Conservation (phyloP, 2,797 vertebrate genomes). For the Semotilus atromaculatus region DNA sequence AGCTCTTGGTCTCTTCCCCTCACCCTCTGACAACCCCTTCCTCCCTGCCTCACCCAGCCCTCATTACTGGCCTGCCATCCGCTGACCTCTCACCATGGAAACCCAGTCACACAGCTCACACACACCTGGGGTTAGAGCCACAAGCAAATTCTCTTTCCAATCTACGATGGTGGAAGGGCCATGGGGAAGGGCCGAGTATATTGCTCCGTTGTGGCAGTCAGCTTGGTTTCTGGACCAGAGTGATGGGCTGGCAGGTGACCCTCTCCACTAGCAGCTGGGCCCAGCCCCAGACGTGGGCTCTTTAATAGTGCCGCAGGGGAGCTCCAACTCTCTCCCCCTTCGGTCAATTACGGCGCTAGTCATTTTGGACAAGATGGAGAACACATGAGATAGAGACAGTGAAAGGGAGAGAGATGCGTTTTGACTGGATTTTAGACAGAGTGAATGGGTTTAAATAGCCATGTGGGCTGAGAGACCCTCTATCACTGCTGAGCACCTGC, state of each 20-base stretch:
- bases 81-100: constrained; percentile 37
- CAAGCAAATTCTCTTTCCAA: constrained; percentile 10
- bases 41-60: constrained; percentile 46
- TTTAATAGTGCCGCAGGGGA: constrained; percentile 72
- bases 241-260: constrained; percentile 72
- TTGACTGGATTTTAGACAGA: constrained; percentile 29
- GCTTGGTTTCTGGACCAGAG: constrained; percentile 56
- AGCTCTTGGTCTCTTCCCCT: constrained; percentile 55
- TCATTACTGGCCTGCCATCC: constrained; percentile 56
- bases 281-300: constrained; percentile 51
- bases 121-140: constrained; percentile 26
- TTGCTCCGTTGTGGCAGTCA: constrained; percentile 31
- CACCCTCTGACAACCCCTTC: constrained; percentile 32
- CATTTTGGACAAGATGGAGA: constrained; percentile 27
- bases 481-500: constrained; percentile 35
- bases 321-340: constrained; percentile 56
- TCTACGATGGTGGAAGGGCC: not conserved
- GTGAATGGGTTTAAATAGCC: constrained; percentile 37
- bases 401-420: constrained; percentile 24
- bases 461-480: constrained; percentile 32
- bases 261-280: constrained; percentile 51
- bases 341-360: constrained; percentile 68
- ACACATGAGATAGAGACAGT: not conserved
- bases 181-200: not conserved
- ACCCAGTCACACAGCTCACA: constrained; percentile 3